Base-by-base conservation (phyloP, 1,140 invertebrate species). In the Hestina assimilis region DNA sequence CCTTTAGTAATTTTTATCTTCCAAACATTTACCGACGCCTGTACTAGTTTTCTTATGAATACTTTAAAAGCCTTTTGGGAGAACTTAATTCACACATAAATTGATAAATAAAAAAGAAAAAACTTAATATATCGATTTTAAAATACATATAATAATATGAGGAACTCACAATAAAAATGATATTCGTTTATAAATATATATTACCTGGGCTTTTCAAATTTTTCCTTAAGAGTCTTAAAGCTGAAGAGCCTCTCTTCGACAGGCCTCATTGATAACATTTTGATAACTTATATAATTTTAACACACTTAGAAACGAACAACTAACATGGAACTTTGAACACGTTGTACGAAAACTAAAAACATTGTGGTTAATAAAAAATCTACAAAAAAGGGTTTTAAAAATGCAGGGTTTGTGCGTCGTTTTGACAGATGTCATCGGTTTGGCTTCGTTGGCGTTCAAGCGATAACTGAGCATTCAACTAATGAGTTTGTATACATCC, bases 171-270 rank as follows among this genome's bases (percentile, higher is more conserved):
- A n/a, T n/a, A n/a, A n/a, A n/a, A n/a, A n/a, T n/a, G n/a, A n/a
- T n/a, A n/a, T n/a, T n/a, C n/a, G n/a, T n/a, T n/a, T n/a, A n/a
- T n/a, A n/a, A n/a, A n/a, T n/a, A n/a, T n/a, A n/a, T n/a, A n/a
- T 74, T 83, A 87, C 80, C 82, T 87, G 24, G 71, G 59, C 47
- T 77, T 57, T 52, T 87, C 83, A 61, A 87, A 87, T 52, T 77
- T 78, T 50, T 85, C 83, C 59, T 79, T 87, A 1, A 87, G 52
- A 51, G 72, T 83, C 53, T 83, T 83, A 59, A 87, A 87, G 59
- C 72, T 83, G 54, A 65, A 87, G 15, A 85, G 70, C 51, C 83
- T 73, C 9, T 81, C 75, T 4, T 81, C 78, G 8, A 69, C 55
- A 4, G 69, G 62, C 24, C 73, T 69, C 40, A 83, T 47, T 0